These are phyloP conservation scores for Eupithecia exiguata DNA, from an alignment of 2,888 invertebrate species.

Conservation along the genomic window DNA sequence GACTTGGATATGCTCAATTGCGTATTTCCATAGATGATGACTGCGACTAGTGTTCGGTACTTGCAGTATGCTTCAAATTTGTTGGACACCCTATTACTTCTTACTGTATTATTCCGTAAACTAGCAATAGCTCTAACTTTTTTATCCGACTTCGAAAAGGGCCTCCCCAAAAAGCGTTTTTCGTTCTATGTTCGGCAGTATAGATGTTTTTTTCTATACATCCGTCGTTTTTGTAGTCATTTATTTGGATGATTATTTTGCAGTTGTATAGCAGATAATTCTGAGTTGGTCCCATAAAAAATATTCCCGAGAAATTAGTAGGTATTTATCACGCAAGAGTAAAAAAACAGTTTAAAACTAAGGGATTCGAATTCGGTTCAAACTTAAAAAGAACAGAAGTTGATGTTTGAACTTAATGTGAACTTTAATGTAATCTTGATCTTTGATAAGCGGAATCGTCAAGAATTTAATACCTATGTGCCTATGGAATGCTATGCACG, in stretches of 20 bases:
- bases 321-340: too few species aligned
- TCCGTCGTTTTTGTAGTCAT: too few species aligned
- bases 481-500: background rate
- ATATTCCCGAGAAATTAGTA: too few species aligned
- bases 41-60: background rate
- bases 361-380: too few species aligned
- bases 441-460: background rate
- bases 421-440: background rate
- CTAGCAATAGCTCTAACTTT: background rate
- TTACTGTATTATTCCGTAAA: background rate
- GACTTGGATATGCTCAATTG: constrained; percentile 34
- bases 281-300: too few species aligned
- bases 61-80: background rate
- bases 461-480: background rate
- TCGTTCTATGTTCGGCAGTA: too few species aligned
- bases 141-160: background rate
- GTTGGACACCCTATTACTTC: background rate
- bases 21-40: constrained; percentile 27
- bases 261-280: too few species aligned
- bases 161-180: too few species aligned
- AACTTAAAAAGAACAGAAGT: background rate
- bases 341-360: too few species aligned
- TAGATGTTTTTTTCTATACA: too few species aligned
- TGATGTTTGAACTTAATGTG: background rate
- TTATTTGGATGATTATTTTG: too few species aligned